Evolutionary conservation across 2,113 vertebrate genomes (phyloP), one percentile per base, ranked within the genome.

Genomic region (Scartelaos histophorus): DNA sequence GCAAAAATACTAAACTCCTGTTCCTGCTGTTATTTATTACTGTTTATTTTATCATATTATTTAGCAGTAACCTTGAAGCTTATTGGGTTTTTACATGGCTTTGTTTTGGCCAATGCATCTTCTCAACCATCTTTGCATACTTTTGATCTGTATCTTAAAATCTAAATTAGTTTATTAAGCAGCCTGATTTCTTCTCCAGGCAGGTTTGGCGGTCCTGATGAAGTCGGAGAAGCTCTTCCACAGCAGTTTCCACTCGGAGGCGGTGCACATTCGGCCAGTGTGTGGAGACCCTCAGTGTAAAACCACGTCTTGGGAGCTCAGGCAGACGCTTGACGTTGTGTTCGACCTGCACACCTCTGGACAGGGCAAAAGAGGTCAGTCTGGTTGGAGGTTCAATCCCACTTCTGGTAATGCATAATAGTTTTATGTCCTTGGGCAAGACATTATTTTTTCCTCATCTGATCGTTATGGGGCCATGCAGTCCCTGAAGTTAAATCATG

Each of bases 191-290:
- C 13, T 46, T 69, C 19, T 60, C 45, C 70, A 99, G 98, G 96
- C 97, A 1, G 97, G 98, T 25, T 94, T 99, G 0, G 94, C 97
- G 3, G 95, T 97, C 80, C 90, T 99, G 84, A 82, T 99, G 78
- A 98, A 98, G 88, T 98, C 97, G 0, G 97, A 99, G 82, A 97
- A 96, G 83, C 88, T 99, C 79, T 99, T 98, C 92, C 95, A 99
- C 92, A 98, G 95, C 82, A 99, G 95, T 85, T 99, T 98, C 88
- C 95, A 97, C 89, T 99, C 97, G 0, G 95, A 98, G 90, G 94
- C 96, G 1, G 95, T 99, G 70, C 98, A 99, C 60, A 96, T 99
- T 84, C 94, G 96, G 47, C 97, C 97, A 0, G 58, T 98, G 79
- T 99, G 97, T 89, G 91, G 94, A 95, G 94, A 98, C 87, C 82